Evolutionary conservation across 2,888 invertebrate species (phyloP), one percentile per base, ranked within the genome.

Genomic region (Clivina fossor): DNA sequence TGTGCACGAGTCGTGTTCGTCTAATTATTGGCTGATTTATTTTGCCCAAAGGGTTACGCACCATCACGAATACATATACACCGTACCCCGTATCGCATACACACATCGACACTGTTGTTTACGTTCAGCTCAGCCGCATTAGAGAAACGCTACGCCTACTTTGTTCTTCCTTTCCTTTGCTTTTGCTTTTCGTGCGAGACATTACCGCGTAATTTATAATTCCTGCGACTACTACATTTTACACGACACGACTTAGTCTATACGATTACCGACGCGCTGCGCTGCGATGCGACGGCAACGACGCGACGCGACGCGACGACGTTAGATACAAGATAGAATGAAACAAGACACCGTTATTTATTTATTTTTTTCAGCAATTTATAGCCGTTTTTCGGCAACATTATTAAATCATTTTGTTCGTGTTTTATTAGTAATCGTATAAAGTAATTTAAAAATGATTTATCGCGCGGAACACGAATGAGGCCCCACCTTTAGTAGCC

Each of bases 11-110:
- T 53, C 33, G 35, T 53, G 53, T 53, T 53, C 50, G 35, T 53
- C 53, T 44, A 44, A 53, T 53, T 53, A 53, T 53, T 44, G 35
- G 22, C 26, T 53, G 53, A 53, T 53, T 53, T 53, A 53, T 53
- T 43, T 44, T 32, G 43, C 33, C 37, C 44, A 16, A 33, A 24
- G 44, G 44, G 35, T 22, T 44, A 44, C 33, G 30, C 26, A 44
- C 24, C 33, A 19, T 43, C 33, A 13, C 4, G 28, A 13, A 43
- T 5, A 37, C 5, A 37, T 16, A 2, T 40, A 20, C 19, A 40
- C 16, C 9, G n/a, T n/a, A n/a, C n/a, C n/a, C n/a, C n/a, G n/a
- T n/a, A n/a, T n/a, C n/a, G n/a, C n/a, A n/a, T n/a, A n/a, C n/a
- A n/a, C n/a, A n/a, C n/a, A n/a, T n/a, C n/a, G n/a, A n/a, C n/a